These are phyloP conservation scores for Platerodrilus igneus DNA, from an alignment of 2,888 invertebrate genomes.

Conservation along the genomic window DNA sequence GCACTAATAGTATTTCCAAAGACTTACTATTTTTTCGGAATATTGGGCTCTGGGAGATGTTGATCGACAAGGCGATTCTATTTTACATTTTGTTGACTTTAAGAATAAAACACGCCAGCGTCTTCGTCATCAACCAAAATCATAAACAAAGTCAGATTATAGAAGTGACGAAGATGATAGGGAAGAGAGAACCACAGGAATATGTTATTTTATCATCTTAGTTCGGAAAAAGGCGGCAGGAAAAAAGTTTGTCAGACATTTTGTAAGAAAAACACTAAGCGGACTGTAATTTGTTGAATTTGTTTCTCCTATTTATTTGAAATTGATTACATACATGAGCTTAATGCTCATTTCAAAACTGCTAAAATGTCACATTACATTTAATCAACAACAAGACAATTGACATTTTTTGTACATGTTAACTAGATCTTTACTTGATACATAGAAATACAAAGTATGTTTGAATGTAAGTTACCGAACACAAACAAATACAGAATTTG, in stretches of 20 bases:
- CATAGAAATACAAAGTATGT: too few relatives aligned
- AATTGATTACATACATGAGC: too few relatives aligned
- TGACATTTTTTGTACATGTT: too few relatives aligned
- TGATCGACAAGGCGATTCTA: slow-evolving; percentile 3
- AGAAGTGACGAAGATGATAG: background rate
- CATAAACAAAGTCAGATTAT: background rate
- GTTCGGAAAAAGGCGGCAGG: background rate
- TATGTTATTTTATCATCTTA: slow-evolving; percentile 1
- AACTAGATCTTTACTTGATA: too few relatives aligned
- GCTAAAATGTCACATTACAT: too few relatives aligned
- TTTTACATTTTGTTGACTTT: slow-evolving; percentile 6
- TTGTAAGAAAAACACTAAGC: too few relatives aligned
- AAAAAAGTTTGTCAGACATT: slow-evolving; percentile 9
- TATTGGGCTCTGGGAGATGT: slow-evolving; percentile 5
- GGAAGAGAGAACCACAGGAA: slow-evolving; percentile 1
- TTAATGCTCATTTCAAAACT: too few relatives aligned
- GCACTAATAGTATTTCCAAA: background rate
- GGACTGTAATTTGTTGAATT: too few relatives aligned
- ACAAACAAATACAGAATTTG: too few relatives aligned
- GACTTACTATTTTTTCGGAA: background rate
- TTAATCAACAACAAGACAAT: too few relatives aligned
- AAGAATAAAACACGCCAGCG: slow-evolving; percentile 2
- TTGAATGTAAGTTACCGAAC: too few relatives aligned
- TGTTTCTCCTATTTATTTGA: too few relatives aligned
- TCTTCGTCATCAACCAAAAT: background rate